Percentiles rank a stretch among this genome's conserved stretches.
These are phyloP conservation scores for Hemithea aestivaria DNA, from an alignment of 2,888 invertebrate genomes.

Conservation along the genomic window DNA sequence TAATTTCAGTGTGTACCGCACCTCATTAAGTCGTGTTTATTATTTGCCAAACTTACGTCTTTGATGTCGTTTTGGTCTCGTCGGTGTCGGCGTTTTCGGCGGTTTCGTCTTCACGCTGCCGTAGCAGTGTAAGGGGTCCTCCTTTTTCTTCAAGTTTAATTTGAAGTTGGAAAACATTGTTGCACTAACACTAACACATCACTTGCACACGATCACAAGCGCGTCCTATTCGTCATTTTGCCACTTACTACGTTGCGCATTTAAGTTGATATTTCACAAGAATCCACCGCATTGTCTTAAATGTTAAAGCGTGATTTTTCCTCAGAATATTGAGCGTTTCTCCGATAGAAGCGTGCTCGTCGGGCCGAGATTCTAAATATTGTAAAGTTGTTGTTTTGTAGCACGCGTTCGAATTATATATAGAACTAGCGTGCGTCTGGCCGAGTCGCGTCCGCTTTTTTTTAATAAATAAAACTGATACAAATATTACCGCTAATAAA, in stretches of 20 bases:
- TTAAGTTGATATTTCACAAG: no score
- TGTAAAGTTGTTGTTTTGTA: slow-evolving; percentile 66
- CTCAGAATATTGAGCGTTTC: slow-evolving; percentile 3
- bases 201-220: slow-evolving; percentile 23
- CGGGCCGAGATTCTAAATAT: slow-evolving; percentile 55
- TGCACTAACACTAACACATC: slow-evolving; percentile 30
- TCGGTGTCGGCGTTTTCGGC: slow-evolving; percentile 76
- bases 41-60: slow-evolving; percentile 64
- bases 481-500: slow-evolving; percentile 68
- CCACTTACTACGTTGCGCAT: not conserved
- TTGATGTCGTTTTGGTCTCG: slow-evolving; percentile 73
- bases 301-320: no score
- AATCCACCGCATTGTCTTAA: no score
- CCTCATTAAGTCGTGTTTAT: slow-evolving; percentile 64
- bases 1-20: slow-evolving; percentile 50
- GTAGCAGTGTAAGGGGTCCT: slow-evolving; percentile 73
- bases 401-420: slow-evolving; percentile 61
- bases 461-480: slow-evolving; percentile 62
- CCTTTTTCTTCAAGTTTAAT: slow-evolving; percentile 71
- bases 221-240: slow-evolving; percentile 25
- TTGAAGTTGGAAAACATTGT: slow-evolving; percentile 80
- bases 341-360: slow-evolving; percentile 46
- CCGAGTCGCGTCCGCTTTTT: slow-evolving; percentile 54
- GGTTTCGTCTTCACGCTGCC: slow-evolving; percentile 74
- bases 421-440: slow-evolving; percentile 60